Base-by-base conservation (phyloP, 2,888 invertebrate species). In the Megastigmus dorsalis region DNA sequence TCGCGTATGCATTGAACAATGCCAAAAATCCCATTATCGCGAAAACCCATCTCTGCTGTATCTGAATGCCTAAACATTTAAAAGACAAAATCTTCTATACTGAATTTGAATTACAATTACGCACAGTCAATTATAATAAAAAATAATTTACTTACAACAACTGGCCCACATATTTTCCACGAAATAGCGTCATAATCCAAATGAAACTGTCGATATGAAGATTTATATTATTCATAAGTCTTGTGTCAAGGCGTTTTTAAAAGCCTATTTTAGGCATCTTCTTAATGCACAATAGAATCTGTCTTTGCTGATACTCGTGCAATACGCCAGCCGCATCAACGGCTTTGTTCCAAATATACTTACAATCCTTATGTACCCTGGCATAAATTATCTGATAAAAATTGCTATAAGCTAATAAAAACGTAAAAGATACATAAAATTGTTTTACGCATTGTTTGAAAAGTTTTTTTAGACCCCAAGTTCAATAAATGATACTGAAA, bases 1-100 rank as follows among this genome's bases (percentile, higher is more conserved):
- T 93, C 43, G 93, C 93, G 84, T 93, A 94, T 26, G 93, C 93
- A 83, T 93, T 93, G 77, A 92, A 91, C 43, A 93, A 90, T 18
- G 92, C 93, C 80, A 93, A 82, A 79, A 93, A 90, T 4, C 93
- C 92, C 93, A 94, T 93, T 62, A 93, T 33, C 3, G 85, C 86
- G 43, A 86, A 86, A 20, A 86, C 78, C 85, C 86, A 85, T 84
- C 85, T 75, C 70, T 86, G 85, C 23, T 82, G 83, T 38, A 85
- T 59, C n/a, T 38, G 52, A 15, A 55, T 7, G 45, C 74, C 78
- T 78, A n/a, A n/a, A n/a, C n/a, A n/a, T n/a, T n/a, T n/a, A n/a
- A n/a, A n/a, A n/a, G n/a, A n/a, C n/a, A n/a, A n/a, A n/a, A n/a
- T n/a, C n/a, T n/a, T n/a, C n/a, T n/a, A n/a, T n/a, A n/a, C n/a